These are phyloP conservation scores for Conistra vaccinii DNA, from an alignment of 2,888 invertebrate species.

Conservation along the genomic window DNA sequence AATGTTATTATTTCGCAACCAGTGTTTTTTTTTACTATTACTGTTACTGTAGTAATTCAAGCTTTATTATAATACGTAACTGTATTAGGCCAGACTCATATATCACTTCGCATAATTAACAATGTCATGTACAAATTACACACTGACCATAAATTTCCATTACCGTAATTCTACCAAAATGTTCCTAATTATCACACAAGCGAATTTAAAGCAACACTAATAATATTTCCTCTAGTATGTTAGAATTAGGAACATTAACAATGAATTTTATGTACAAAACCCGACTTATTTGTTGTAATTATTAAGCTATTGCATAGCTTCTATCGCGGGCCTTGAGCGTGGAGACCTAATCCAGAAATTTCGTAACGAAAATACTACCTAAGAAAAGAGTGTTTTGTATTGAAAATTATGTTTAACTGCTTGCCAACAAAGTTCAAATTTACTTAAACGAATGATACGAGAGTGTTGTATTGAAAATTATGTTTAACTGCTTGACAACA, in stretches of 20 bases:
- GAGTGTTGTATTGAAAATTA: too few relatives aligned
- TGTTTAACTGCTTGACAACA: too few relatives aligned
- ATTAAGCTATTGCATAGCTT: too few relatives aligned
- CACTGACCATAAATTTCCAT: slow-evolving; percentile 55
- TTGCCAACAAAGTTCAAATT: too few relatives aligned
- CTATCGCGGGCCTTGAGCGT: too few relatives aligned
- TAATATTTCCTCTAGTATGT: slow-evolving; percentile 36
- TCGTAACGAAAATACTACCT: too few relatives aligned
- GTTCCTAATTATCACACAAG: slow-evolving; percentile 55
- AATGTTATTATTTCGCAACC: not conserved
- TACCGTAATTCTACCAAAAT: slow-evolving; percentile 51
- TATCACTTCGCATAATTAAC: slow-evolving; percentile 56
- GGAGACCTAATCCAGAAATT: too few relatives aligned
- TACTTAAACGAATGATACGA: too few relatives aligned
- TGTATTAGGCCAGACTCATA: slow-evolving; percentile 16
- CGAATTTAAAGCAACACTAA: slow-evolving; percentile 42
- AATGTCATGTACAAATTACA: slow-evolving; percentile 58
- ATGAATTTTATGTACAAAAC: not conserved
- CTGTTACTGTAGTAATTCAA: slow-evolving; percentile 8
- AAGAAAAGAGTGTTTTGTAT: too few relatives aligned
- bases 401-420: too few relatives aligned
- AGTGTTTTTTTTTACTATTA: not conserved
- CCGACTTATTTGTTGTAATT: not conserved
- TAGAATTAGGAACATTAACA: slow-evolving; percentile 20
- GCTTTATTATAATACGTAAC: not conserved